Evolutionary conservation across 2,888 invertebrate genomes (phyloP), one percentile per base, ranked within the genome.

Genomic region (Silvanus unidentatus): DNA sequence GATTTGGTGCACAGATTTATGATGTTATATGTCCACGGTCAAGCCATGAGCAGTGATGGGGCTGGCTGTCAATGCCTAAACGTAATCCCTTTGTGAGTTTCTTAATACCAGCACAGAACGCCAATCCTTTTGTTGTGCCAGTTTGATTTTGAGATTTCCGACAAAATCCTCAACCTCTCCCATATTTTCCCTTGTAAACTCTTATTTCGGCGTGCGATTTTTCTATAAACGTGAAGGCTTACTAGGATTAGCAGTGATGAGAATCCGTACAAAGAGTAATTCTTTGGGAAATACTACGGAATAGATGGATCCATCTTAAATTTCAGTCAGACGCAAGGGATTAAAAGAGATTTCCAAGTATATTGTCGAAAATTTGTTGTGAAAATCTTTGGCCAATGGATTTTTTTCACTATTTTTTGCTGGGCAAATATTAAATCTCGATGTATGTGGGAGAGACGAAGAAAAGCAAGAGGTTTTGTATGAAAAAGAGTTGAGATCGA

Each of bases 1-100:
- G 15, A 42, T 47, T 39, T 36, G 40, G 39, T 35, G 28, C n/a
- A n/a, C 42, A 44, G 49, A 49, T 49, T 49, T 49, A 49, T 49
- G 44, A 46, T 42, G 49, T 49, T 46, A 49, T 49, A 46, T 44
- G 49, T 49, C 44, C 16, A 36, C 44, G 49, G 46, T 44, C 49
- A 49, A 46, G 39, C 45, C 36, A 12, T 38, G 41, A 37, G 36
- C 45, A 40, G 44, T 44, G 46, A 49, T 49, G 46, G 46, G 44
- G 16, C 22, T 22, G 4, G 42, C 46, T 40, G 46, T 49, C 49
- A 44, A 49, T 49, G 46, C 39, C 27, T 16, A 8, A 36, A 39
- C 39, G 39, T 30, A 44, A 44, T 44, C 34, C 28, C 35, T 40
- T n/a, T 36, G 30, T 42, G 45, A 45, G 37, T 38, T 34, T 39